Evolutionary conservation across 2,113 vertebrate species (phyloP), one percentile per base, ranked within the genome.

Genomic region (Oophaga pumilio): DNA sequence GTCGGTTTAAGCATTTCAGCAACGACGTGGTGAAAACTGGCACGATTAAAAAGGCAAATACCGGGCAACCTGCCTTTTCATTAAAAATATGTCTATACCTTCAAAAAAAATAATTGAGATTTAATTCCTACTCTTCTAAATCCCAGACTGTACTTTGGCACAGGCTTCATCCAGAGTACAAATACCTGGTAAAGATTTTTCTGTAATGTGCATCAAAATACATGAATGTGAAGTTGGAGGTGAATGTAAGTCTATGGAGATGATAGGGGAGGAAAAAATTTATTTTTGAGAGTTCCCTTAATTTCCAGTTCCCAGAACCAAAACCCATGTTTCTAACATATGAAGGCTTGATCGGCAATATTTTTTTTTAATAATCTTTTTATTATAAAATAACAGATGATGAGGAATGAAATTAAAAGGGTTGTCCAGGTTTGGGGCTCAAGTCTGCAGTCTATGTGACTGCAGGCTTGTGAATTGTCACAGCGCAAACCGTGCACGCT

Each of bases 141-240:
- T 83, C 59, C 59, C 86, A 88, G 80, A 88, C 86, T 88, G 86
- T 88, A 87, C 69, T 82, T 87, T 88, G 79, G 80, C 68, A 83
- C 28, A 0, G 49, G 62, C 15, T 24, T 26, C 52, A 24, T 79
- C 22, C 56, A 62, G 59, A 81, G 22, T 81, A 49, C 43, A 81
- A 81, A 81, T 62, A 81, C 78, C 57, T 49, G 26, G 17, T 56
- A 60, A 62, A 60, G 77, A 26, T 80, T 26, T 20, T 80, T 56
- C 77, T 33, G 52, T 77, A 77, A 53, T 53, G 73, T 11, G 11
- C 22, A 77, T 8, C 14, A 24, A 57, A 79, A 79, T 17, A 79
- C 43, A 18, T 12, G 18, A 74, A 74, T 14, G 8, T 74, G 2
- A 73, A 14, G 12, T 5, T 6, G 24, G 13, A 33, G 24, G 3